Percentiles rank a stretch among this genome's conserved stretches.
phyloP scores from a whole-genome alignment of 1,140 invertebrate species.

The Rhagoletis pomonella region DNA sequence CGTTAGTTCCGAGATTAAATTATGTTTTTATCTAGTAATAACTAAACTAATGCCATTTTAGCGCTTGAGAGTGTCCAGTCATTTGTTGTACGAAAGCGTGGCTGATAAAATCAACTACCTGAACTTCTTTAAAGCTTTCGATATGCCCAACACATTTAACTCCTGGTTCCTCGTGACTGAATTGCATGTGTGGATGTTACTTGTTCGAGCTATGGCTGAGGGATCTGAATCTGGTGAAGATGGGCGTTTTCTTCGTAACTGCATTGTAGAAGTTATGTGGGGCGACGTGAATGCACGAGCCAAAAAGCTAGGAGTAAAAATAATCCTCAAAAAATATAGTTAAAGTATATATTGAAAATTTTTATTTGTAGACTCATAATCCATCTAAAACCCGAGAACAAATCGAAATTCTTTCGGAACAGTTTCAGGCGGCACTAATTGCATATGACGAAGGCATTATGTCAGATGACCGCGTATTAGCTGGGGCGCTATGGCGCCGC shows the following conservation, averaged over 20 bases:
- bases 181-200: constrained; percentile 89
- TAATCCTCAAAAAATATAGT: too few species aligned
- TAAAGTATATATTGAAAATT: background rate
- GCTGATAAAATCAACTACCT: constrained; percentile 79
- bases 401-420: constrained; percentile 79
- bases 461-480: constrained; percentile 83
- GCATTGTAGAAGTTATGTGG: constrained; percentile 87
- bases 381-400: constrained; percentile 77
- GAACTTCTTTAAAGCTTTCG: constrained; percentile 80
- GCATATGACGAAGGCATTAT: constrained; percentile 90
- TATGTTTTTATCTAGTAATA: background rate
- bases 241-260: constrained; percentile 83
- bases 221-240: constrained; percentile 77
- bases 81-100: constrained; percentile 80
- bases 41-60: constrained; percentile 60
- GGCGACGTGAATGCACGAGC: constrained; percentile 82
- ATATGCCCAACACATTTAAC: constrained; percentile 85
- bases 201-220: constrained; percentile 85
- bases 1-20: constrained; percentile 57
- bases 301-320: constrained; percentile 82
- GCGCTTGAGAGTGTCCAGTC: constrained; percentile 78
- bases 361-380: constrained; percentile 76
- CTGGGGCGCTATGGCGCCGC: constrained; percentile 88
- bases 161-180: constrained; percentile 91
- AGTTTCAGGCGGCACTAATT: constrained; percentile 89